Evolutionary conservation across 2,797 vertebrate genomes (phyloP), one percentile per base, ranked within the genome.

Genomic region (Falco biarmicus): DNA sequence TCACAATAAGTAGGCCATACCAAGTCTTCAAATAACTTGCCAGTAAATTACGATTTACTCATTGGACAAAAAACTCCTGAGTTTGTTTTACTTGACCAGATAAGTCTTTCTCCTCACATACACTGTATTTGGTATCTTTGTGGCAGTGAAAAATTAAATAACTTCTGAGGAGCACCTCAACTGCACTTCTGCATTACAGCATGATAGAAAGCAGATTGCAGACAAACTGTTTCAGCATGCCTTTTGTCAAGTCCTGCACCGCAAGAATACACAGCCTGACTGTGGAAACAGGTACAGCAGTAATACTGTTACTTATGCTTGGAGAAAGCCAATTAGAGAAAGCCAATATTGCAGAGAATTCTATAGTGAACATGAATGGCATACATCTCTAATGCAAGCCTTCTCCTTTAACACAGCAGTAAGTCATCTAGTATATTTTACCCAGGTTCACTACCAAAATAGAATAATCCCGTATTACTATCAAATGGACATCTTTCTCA

Each of bases 61-160:
- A 15, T 26, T 56, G 37, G 45, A 73, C 34, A 90, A 66, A 91
- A 81, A 71, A 74, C 32, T 65, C 13, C 17, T 6, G 34, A 53
- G 18, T 78, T 66, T 59, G 28, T 71, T 89, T 54, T 80, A 77
- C 29, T 79, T 19, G 28, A 83, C 22, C 29, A 75, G n/a, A 1
- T 32, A n/a, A 61, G 19, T n/a, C 28, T 56, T 63, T 50, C 37
- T 26, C 34, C 48, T 85, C 37, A 64, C 21, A 28, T 9, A 39
- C 0, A 0, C 69, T 56, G 74, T 3, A 45, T n/a, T 66, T 3
- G 1, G 7, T 65, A 5, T n/a, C 66, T 48, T 21, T 48, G 37
- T 51, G 39, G 57, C 39, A 74, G 41, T 60, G 57, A 83, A 83
- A 89, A 84, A 70, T 31, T 41, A 63, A 48, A 0, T 61, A 73